phyloP scores from a whole-genome alignment of 2,797 vertebrate species.

The Kryptolebias ocellatus region DNA sequence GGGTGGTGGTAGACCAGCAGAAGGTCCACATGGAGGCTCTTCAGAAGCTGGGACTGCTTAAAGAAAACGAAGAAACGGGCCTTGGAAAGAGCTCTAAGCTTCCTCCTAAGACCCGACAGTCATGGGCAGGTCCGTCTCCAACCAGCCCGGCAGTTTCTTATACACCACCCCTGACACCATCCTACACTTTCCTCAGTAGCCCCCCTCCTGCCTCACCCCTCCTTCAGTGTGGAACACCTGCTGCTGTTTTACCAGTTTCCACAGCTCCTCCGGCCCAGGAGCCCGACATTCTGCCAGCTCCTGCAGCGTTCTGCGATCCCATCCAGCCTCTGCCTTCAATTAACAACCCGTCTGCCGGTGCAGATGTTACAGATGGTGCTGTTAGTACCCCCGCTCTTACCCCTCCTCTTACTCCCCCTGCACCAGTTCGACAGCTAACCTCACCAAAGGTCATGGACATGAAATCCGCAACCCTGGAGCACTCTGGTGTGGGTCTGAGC shows the following conservation, averaged over 20 bases:
- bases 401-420: slow-evolving; percentile 13
- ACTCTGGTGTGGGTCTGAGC: slow-evolving; percentile 79
- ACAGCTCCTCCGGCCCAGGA: slow-evolving; percentile 1
- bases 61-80: slow-evolving; percentile 64
- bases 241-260: not conserved
- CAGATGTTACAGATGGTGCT: slow-evolving; percentile 1
- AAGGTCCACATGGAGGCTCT: slow-evolving; percentile 87
- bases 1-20: slow-evolving; percentile 62
- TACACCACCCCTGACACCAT: slow-evolving; percentile 16
- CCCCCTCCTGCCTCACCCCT: not conserved
- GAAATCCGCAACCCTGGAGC: slow-evolving; percentile 88
- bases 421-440: slow-evolving; percentile 24
- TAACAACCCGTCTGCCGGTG: slow-evolving; percentile 9
- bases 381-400: not conserved
- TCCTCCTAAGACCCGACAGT: slow-evolving; percentile 48
- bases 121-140: slow-evolving; percentile 54
- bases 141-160: slow-evolving; percentile 29
- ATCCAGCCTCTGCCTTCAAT: not conserved
- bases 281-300: slow-evolving; percentile 54
- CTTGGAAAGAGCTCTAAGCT: slow-evolving; percentile 47
- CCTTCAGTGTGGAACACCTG: not conserved
- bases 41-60: slow-evolving; percentile 89
- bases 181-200: slow-evolving; percentile 5
- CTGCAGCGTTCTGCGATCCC: slow-evolving; percentile 61
- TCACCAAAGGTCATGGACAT: slow-evolving; percentile 47